Percentiles rank a stretch among this genome's conserved stretches.
These are phyloP conservation scores for Nyctereutes procyonoides DNA, from an alignment of 2,113 vertebrate genomes.

Conservation along the genomic window DNA sequence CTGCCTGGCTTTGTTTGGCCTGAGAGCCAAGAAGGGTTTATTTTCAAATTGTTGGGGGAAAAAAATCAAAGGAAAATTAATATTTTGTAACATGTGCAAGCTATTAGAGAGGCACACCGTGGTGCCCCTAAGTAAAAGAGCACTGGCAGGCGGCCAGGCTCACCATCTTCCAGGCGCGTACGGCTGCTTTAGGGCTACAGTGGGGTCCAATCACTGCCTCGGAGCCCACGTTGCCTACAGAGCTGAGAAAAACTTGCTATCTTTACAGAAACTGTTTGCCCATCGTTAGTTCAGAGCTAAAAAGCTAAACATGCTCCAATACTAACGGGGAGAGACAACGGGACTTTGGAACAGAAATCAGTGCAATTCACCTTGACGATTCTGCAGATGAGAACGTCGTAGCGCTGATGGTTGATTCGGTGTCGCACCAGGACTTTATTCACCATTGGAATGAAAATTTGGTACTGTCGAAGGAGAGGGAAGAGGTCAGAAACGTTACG, in stretches of 20 bases:
- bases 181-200: neutral
- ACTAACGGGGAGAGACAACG: neutral
- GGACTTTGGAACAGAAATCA: neutral
- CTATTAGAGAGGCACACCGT: neutral
- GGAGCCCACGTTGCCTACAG: neutral
- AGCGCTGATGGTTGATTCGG: conserved; percentile 97
- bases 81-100: neutral
- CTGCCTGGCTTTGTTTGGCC: neutral
- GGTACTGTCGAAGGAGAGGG: conserved; percentile 90
- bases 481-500: neutral
- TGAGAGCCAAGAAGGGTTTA: neutral
- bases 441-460: conserved; percentile 99
- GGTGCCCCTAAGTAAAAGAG: neutral
- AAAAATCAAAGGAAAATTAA: neutral
- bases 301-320: neutral
- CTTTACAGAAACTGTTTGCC: neutral
- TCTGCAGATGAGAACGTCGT: conserved; percentile 97
- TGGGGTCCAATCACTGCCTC: neutral
- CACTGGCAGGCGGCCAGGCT: neutral
- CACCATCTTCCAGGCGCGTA: accelerated
- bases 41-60: neutral
- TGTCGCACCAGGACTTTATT: conserved; percentile 98
- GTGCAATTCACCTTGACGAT: conserved; percentile 94
- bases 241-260: neutral
- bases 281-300: neutral